These are phyloP conservation scores for Clinocottus analis DNA, from an alignment of 2,113 vertebrate species.

Conservation along the genomic window DNA sequence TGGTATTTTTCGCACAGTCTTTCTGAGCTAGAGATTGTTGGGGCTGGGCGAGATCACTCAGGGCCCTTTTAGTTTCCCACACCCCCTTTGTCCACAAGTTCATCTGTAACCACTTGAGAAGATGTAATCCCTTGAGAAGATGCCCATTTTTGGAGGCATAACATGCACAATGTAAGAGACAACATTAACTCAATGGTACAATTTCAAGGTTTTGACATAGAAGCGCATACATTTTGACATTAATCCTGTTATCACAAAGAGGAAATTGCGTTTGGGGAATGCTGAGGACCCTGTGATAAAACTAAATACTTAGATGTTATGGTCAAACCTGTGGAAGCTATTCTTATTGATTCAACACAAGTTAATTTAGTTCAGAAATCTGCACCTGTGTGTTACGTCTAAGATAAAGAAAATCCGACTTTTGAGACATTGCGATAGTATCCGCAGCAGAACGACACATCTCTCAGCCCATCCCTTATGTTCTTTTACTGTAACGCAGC, in stretches of 20 bases:
- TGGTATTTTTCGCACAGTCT: background rate
- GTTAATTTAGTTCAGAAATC: background rate
- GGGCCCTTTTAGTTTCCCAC: slow-evolving; percentile 21
- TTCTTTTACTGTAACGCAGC: slow-evolving; percentile 12
- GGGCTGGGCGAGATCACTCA: background rate
- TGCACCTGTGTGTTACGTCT: background rate
- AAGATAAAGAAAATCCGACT: background rate
- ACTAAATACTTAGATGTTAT: background rate
- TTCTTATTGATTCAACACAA: background rate
- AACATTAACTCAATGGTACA: background rate
- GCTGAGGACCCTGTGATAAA: background rate
- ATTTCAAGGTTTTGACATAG: background rate
- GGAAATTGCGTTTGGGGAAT: background rate
- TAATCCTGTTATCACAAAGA: background rate
- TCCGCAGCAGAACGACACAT: background rate
- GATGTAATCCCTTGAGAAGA: too few relatives aligned
- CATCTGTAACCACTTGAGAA: background rate
- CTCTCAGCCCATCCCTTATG: slow-evolving; percentile 11
- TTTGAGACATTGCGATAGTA: background rate
- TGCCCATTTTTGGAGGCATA: background rate
- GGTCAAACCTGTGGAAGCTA: background rate
- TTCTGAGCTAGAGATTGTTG: background rate
- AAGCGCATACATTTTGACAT: background rate
- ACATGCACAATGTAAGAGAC: background rate
- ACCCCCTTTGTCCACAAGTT: background rate